phyloP scores from a whole-genome alignment of 2,888 invertebrate species.

The Cryptops parisi region DNA sequence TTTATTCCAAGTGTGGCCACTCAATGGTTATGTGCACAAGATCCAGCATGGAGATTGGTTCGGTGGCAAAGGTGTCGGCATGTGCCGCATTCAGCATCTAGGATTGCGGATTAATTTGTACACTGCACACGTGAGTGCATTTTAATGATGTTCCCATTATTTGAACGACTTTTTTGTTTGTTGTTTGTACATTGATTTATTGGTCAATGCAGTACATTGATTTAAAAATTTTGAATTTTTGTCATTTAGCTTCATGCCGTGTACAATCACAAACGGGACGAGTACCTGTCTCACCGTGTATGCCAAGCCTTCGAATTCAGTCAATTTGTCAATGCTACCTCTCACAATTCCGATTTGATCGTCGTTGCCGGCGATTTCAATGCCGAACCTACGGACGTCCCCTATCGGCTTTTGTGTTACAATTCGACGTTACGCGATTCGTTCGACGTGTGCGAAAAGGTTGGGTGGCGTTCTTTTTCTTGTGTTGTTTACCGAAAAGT shows the following conservation, averaged over 20 bases:
- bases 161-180: background rate
- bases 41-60: conserved; percentile 98
- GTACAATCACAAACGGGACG: conserved; percentile 64
- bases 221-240: conserved; percentile 6
- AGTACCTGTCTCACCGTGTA: conserved; percentile 78
- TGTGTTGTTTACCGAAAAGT: too few species aligned
- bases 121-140: conserved; percentile 67
- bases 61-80: conserved; percentile 86
- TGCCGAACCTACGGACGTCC: conserved; percentile 69
- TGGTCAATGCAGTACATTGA: too few species aligned
- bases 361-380: conserved; percentile 92
- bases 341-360: conserved; percentile 58
- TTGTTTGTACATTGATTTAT: conserved; percentile 9
- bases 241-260: conserved; percentile 73
- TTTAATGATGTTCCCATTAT: background rate
- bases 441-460: conserved; percentile 17
- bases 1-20: conserved; percentile 80
- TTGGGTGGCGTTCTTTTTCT: too few species aligned
- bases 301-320: conserved; percentile 89
- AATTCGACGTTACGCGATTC: conserved; percentile 34
- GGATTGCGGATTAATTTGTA: conserved; percentile 67
- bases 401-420: conserved; percentile 49
- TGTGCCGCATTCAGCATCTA: conserved; percentile 52
- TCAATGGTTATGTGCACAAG: conserved; percentile 96
- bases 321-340: conserved; percentile 79